Evolutionary conservation across 2,797 vertebrate genomes (phyloP).

Genomic region (Knipowitschia caucasica): DNA sequence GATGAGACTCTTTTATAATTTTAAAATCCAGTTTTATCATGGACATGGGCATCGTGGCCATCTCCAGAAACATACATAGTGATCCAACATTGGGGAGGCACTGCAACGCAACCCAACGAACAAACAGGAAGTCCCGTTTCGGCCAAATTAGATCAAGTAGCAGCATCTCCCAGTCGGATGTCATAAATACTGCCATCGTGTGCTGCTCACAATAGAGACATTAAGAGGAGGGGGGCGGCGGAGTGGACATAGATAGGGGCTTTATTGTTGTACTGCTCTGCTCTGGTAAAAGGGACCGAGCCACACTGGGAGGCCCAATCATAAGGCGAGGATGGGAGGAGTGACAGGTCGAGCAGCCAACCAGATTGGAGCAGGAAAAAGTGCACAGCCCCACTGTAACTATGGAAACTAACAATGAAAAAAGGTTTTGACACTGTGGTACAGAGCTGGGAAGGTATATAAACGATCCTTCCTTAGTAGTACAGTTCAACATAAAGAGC

Average conservation of each 20-base stretch:
- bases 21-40: conserved; percentile 50
- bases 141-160: conserved; percentile 25
- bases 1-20: conserved; percentile 43
- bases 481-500: conserved; percentile 59
- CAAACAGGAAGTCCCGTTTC: conserved; percentile 22
- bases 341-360: conserved; percentile 55
- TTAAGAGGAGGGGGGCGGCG: conserved; percentile 9
- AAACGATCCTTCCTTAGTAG: conserved; percentile 41
- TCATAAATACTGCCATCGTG: conserved; percentile 54
- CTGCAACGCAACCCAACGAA: conserved; percentile 13
- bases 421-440: conserved; percentile 46
- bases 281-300: conserved; percentile 31
- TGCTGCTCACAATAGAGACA: conserved; percentile 44
- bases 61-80: conserved; percentile 35
- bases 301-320: conserved; percentile 21
- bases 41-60: conserved; percentile 32
- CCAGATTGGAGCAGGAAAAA: conserved; percentile 58
- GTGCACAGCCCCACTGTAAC: conserved; percentile 66
- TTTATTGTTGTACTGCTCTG: conserved; percentile 52
- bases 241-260: conserved; percentile 15
- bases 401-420: conserved; percentile 64
- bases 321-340: conserved; percentile 47
- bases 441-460: conserved; percentile 43
- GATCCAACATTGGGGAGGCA: conserved; percentile 12
- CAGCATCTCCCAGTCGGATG: conserved; percentile 31